Evolutionary conservation across 2,113 vertebrate species (phyloP).

Genomic region (Thomomys bottae): DNA sequence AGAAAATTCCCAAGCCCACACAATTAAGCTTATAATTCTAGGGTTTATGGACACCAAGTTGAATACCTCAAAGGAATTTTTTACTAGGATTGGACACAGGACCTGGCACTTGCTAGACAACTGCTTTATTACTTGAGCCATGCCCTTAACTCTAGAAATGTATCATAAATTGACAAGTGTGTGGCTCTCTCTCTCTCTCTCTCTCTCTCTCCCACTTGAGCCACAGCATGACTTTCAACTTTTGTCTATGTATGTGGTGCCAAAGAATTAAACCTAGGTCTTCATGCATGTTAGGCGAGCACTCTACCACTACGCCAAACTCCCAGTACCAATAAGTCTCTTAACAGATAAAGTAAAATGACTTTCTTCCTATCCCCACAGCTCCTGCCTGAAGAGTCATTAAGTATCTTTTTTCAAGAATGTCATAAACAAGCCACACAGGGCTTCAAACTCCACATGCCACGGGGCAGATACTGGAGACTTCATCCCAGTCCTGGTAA

Average conservation of each 20-base stretch:
- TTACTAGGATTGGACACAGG: too few relatives aligned
- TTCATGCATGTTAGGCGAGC: too few relatives aligned
- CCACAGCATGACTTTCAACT: too few relatives aligned
- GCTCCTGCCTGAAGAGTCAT: slow-evolving; percentile 75
- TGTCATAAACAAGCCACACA: slow-evolving; percentile 73
- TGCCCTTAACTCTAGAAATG: neutral
- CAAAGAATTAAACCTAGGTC: too few relatives aligned
- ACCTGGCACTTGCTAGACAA: too few relatives aligned
- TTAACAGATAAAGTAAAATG: neutral
- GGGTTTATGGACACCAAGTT: slow-evolving; percentile 11
- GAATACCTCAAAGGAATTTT: neutral
- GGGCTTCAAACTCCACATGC: slow-evolving; percentile 73
- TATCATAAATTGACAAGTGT: slow-evolving; percentile 8
- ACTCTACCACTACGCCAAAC: too few relatives aligned
- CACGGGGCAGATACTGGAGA: slow-evolving; percentile 77
- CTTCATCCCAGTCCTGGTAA: slow-evolving; percentile 71
- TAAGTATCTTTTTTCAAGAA: slow-evolving; percentile 72
- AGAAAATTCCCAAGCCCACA: neutral
- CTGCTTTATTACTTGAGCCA: too few relatives aligned
- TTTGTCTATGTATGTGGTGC: too few relatives aligned
- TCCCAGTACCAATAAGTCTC: too few relatives aligned
- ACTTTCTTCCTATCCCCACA: slow-evolving; percentile 37
- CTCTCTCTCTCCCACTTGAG: too few relatives aligned
- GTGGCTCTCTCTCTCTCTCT: too few relatives aligned
- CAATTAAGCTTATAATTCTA: neutral